These are phyloP conservation scores for Allophyes oxyacanthae DNA, from an alignment of 2,888 invertebrate genomes.

Conservation along the genomic window DNA sequence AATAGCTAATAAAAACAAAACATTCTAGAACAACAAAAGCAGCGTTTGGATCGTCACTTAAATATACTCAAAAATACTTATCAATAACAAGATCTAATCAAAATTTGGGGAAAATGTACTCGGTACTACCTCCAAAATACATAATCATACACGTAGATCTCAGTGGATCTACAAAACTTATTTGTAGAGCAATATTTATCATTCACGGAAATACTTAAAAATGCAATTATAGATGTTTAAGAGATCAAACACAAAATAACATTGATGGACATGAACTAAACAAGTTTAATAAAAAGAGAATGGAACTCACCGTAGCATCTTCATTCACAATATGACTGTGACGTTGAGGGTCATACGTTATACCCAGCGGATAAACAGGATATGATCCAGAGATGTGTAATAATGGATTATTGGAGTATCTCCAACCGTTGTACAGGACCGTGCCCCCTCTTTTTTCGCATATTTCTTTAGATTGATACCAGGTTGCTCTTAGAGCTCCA, in stretches of 20 bases:
- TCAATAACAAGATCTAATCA: neutral
- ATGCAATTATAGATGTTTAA: constrained; percentile 33
- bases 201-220: constrained; percentile 32
- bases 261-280: constrained; percentile 47
- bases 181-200: constrained; percentile 14
- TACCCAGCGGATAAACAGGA: constrained; percentile 72
- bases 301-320: constrained; percentile 53
- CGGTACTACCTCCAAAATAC: neutral
- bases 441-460: constrained; percentile 72
- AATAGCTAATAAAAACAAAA: constrained; percentile 53
- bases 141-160: constrained; percentile 10
- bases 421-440: constrained; percentile 80
- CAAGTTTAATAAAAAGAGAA: constrained; percentile 25
- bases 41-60: constrained; percentile 24
- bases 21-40: constrained; percentile 49
- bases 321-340: constrained; percentile 64
- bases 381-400: constrained; percentile 55
- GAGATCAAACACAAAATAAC: constrained; percentile 35
- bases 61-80: constrained; percentile 18
- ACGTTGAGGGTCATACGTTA: constrained; percentile 63
- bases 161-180: constrained; percentile 9
- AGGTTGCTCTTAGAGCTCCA: constrained; percentile 77
- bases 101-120: constrained; percentile 13
- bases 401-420: constrained; percentile 75
- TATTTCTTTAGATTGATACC: constrained; percentile 74